phyloP scores from a whole-genome alignment of 2,888 invertebrate species.

The Taenaris catops region DNA sequence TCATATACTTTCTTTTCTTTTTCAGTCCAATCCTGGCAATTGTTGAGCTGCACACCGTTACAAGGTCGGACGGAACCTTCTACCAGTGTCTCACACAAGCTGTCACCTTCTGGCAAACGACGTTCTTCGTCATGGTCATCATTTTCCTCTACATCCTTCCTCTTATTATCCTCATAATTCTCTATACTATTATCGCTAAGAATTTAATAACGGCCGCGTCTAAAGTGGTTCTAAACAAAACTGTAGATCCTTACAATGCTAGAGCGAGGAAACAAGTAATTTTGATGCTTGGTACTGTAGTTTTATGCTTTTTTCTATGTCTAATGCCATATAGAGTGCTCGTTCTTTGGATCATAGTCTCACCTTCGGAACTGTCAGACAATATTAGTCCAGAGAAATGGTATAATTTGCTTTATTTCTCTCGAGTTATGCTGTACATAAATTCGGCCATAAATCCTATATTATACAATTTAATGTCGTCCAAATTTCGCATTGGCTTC shows the following conservation, averaged over 20 bases:
- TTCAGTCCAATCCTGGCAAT: slow-evolving; percentile 89
- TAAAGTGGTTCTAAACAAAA: slow-evolving; percentile 85
- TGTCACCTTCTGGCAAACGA: slow-evolving; percentile 86
- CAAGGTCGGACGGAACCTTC: slow-evolving; percentile 84
- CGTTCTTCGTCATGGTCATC: slow-evolving; percentile 89
- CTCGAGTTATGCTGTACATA: slow-evolving; percentile 91
- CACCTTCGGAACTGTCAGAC: slow-evolving; percentile 83
- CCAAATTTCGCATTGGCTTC: slow-evolving; percentile 92
- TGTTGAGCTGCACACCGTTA: slow-evolving; percentile 84
- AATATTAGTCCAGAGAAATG: slow-evolving; percentile 88
- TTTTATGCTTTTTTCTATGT: slow-evolving; percentile 92
- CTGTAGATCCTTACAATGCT: slow-evolving; percentile 84
- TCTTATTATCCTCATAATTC: slow-evolving; percentile 86
- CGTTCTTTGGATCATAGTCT: slow-evolving; percentile 90
- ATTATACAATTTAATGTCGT: slow-evolving; percentile 95
- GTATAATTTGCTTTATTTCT: slow-evolving; percentile 90
- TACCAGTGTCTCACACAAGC: slow-evolving; percentile 90
- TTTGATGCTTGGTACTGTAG: slow-evolving; percentile 92
- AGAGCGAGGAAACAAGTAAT: slow-evolving; percentile 91
- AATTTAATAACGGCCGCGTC: slow-evolving; percentile 87
- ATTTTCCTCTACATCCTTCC: slow-evolving; percentile 90
- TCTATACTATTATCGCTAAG: slow-evolving; percentile 91
- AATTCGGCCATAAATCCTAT: slow-evolving; percentile 96
- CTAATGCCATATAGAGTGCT: slow-evolving; percentile 92
- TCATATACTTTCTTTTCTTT: slow-evolving; percentile 56